Base-by-base conservation (phyloP, 2,888 invertebrate genomes). In the Cheilosia pagana region DNA sequence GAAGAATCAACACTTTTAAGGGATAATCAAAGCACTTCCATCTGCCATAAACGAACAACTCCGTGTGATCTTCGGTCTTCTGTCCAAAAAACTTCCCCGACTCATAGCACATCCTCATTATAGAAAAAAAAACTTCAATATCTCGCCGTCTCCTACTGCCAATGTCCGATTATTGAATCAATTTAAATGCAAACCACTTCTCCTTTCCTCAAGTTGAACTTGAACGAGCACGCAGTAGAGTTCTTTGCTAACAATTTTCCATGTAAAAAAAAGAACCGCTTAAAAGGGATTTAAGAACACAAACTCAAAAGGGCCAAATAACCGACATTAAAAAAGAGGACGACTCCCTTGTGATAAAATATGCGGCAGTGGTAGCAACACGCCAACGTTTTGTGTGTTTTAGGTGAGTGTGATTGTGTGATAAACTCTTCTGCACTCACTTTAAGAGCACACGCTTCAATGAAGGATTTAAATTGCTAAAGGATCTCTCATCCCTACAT, bases 401-500 rank as follows among this genome's bases (percentile, higher is more conserved):
- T 78, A 74, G 83, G 74, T 83, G 85, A 85, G 79, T 85, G 85
- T 75, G 85, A 85, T 85, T 85, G 85, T 85, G 85, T 75, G 85
- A 71, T 85, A 85, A 85, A 79, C 85, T 85, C 85, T 79, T 79
- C 75, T 85, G 85, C 79, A 85, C 85, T 85, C 85, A 75, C 85
- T 85, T 85, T 79, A 85, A 85, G 79, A 79, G 85, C 63, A 85
- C 70, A 85, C 85, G 85, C 85, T 85, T 85, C 85, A 85, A 79
- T 85, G 85, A 85, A 85, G 85, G 85, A 85, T 85, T 85, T 85
- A 85, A 85, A 85, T 85, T 85, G 85, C 85, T 79, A 75, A 85
- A 75, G 85, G 85, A 79, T 75, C 70, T 60, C 57, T 48, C 79
- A 50, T 67, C 45, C 55, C 53, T 60, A 45, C 62, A n/a, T n/a